These are phyloP conservation scores for Pagrus major DNA, from an alignment of 2,113 vertebrate genomes.

Conservation along the genomic window DNA sequence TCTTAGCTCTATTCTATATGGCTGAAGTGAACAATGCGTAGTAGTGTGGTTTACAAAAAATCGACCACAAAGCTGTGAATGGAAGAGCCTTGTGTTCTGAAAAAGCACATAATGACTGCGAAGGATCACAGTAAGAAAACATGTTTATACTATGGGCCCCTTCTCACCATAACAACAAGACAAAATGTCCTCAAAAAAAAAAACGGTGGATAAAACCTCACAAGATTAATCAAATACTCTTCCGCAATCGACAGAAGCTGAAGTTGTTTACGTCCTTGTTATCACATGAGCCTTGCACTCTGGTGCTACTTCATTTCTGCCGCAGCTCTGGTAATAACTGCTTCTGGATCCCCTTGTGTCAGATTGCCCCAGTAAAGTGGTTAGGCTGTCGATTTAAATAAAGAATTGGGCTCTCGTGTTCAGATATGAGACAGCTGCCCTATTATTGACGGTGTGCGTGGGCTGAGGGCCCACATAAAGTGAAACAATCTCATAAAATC, in stretches of 20 bases:
- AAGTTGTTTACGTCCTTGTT: constrained; percentile 55
- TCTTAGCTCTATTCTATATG: too few species aligned
- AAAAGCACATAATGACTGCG: constrained; percentile 15
- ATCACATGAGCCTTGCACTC: constrained; percentile 34
- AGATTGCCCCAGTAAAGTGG: constrained; percentile 40
- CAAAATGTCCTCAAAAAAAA: constrained; percentile 1
- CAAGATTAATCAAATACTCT: constrained; percentile 34
- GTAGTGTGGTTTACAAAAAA: neutral
- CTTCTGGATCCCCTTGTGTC: constrained; percentile 44
- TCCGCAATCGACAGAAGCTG: constrained; percentile 1
- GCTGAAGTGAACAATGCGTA: neutral
- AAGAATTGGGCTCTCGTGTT: constrained; percentile 40
- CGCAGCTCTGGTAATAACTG: constrained; percentile 36
- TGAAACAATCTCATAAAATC: constrained; percentile 46
- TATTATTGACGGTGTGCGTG: constrained; percentile 46
- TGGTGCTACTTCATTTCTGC: constrained; percentile 32
- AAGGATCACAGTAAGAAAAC: constrained; percentile 4
- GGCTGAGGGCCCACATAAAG: constrained; percentile 23
- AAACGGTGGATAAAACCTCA: constrained; percentile 5
- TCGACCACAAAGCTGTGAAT: neutral
- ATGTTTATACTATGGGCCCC: neutral
- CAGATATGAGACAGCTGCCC: constrained; percentile 41
- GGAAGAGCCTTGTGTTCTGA: neutral
- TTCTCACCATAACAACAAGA: constrained; percentile 1
- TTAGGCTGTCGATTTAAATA: constrained; percentile 63